Base-by-base conservation (phyloP, 2,113 vertebrate genomes). In the Rhynchomys soricoides region DNA sequence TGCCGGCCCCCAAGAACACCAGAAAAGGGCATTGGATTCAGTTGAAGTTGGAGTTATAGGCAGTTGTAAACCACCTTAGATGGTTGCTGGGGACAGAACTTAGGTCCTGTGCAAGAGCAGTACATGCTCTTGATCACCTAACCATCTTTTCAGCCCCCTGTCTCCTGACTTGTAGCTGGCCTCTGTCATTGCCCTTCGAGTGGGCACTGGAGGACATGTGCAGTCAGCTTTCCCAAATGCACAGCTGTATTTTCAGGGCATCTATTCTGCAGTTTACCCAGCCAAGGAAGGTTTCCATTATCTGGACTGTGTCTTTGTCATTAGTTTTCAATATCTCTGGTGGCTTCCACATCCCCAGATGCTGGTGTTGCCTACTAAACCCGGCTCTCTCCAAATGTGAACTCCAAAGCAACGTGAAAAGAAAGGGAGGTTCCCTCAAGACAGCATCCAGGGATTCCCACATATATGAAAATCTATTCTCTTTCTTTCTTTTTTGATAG, bases 221-320 rank as follows among this genome's bases (percentile, higher is more conserved):
- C 62, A 71, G 55, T n/a, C 52, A 24, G 37, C 10, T 0, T 34
- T 31, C 74, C 26, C 55, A 73, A 57, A 78, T 5, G 74, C 68
- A 59, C 75, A 8, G 34, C 2, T 87, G 5, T 40, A n/a, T 86
- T 52, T 73, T 66, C 88, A 64, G 77, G 89, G 17, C 43, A 21
- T 59, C 71, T 86, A 85, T 92, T 91, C 57, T 71, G 50, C 66
- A 48, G 64, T 59, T 91, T 89, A 62, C 59, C 57, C 83, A 86
- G 0, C 13, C 86, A 1, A 0, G 59, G 22, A 37, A 78, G 81
- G 79, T 40, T 73, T 57, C 57, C 15, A 10, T 81, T 91, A 31
- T 88, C 91, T 93, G 50, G 26, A 57, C 34, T 81, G 13, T 75
- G 26, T 62, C 70, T 34, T 52, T 78, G 90, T 45, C 50, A 29